Evolutionary conservation across 2,797 vertebrate genomes (phyloP).

Genomic region (Myoxocephalus aenaeus): DNA sequence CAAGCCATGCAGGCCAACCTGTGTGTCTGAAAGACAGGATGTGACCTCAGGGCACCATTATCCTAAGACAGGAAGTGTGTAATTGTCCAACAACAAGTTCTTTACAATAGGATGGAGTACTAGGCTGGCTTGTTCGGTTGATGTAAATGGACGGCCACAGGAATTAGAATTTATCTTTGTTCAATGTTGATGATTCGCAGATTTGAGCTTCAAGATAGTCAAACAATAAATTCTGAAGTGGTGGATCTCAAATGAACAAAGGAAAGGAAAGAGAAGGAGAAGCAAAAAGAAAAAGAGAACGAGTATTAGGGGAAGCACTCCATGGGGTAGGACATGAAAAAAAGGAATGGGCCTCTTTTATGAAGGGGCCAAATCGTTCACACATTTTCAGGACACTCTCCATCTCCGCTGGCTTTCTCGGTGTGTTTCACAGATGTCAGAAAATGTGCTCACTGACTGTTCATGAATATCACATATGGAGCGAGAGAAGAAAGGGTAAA

Average conservation of each 20-base stretch:
- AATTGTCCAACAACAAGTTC: slow-evolving; percentile 71
- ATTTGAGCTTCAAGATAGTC: slow-evolving; percentile 16
- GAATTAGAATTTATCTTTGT: slow-evolving; percentile 7
- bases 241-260: slow-evolving; percentile 43
- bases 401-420: slow-evolving; percentile 65
- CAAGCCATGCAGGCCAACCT: slow-evolving; percentile 52
- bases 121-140: slow-evolving; percentile 5
- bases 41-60: slow-evolving; percentile 76
- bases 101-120: slow-evolving; percentile 62
- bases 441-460: slow-evolving; percentile 69
- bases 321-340: slow-evolving; percentile 77
- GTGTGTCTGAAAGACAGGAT: slow-evolving; percentile 73
- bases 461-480: slow-evolving; percentile 75
- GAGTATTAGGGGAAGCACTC: slow-evolving; percentile 45
- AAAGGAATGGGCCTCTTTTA: slow-evolving; percentile 85
- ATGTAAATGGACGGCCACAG: not conserved
- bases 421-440: slow-evolving; percentile 84
- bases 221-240: slow-evolving; percentile 3
- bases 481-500: slow-evolving; percentile 32
- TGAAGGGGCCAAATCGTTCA: slow-evolving; percentile 83
- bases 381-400: slow-evolving; percentile 84
- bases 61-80: slow-evolving; percentile 73
- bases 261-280: slow-evolving; percentile 29
- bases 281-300: slow-evolving; percentile 17
- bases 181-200: slow-evolving; percentile 29